Conservation (phyloP, 2,113 vertebrate genomes). For the Eidolon helvum region DNA sequence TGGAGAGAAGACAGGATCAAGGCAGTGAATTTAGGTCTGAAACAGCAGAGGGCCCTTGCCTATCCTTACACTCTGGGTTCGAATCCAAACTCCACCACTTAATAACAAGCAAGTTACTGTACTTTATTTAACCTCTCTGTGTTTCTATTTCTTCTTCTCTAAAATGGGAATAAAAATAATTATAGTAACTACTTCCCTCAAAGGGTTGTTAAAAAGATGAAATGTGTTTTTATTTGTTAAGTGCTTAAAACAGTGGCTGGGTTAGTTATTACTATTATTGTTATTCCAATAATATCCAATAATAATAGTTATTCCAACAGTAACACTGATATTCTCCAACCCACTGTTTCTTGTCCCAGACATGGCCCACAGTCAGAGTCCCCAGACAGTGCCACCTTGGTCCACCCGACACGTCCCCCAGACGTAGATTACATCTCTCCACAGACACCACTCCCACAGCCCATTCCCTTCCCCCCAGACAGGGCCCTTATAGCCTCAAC, state of each 20-base stretch:
- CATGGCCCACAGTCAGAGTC: background rate
- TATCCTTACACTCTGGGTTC: slow-evolving; percentile 23
- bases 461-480: background rate
- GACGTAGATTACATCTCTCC: background rate
- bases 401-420: background rate
- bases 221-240: slow-evolving; percentile 60
- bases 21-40: background rate
- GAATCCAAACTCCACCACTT: background rate
- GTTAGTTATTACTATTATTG: background rate
- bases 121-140: slow-evolving; percentile 28
- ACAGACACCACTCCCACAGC: background rate
- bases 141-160: slow-evolving; percentile 42
- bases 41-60: background rate
- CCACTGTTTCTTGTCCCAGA: background rate
- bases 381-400: background rate
- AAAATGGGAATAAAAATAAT: slow-evolving; percentile 54
- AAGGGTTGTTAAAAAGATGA: slow-evolving; percentile 53
- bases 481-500: slow-evolving; percentile 7
- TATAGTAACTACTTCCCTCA: slow-evolving; percentile 43
- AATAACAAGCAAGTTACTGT: slow-evolving; percentile 5
- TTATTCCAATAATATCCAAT: slow-evolving; percentile 14
- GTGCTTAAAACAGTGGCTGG: slow-evolving; percentile 35
- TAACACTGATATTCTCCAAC: background rate
- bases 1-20: background rate
- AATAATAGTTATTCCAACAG: slow-evolving; percentile 28